Evolutionary conservation across 2,113 vertebrate genomes (phyloP).

Genomic region (Athene cunicularia): DNA sequence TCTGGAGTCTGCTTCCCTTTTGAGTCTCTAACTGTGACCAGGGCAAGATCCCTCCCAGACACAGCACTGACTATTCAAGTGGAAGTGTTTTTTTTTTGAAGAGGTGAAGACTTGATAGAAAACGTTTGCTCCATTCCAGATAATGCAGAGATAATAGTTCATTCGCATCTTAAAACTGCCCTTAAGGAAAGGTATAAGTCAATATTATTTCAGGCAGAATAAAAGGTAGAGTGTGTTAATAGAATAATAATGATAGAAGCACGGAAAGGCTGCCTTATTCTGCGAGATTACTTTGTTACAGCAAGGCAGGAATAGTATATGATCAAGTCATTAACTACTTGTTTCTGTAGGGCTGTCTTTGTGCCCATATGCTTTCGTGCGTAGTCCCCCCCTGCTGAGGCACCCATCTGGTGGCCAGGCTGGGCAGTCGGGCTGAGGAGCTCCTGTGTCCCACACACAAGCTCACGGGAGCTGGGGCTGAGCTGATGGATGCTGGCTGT

Average conservation of each 20-base stretch:
- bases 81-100: background rate
- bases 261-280: background rate
- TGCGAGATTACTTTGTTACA: background rate
- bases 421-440: background rate
- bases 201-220: constrained; percentile 3
- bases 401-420: background rate
- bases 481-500: background rate
- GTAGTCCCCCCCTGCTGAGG: background rate
- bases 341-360: background rate
- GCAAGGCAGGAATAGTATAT: background rate
- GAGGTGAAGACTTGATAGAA: background rate
- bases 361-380: fast-evolving
- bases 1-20: background rate
- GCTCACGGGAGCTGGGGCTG: background rate
- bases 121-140: background rate
- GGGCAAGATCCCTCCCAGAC: background rate
- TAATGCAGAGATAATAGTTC: background rate
- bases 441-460: background rate
- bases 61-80: background rate
- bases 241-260: background rate
- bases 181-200: constrained; percentile 10
- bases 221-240: background rate
- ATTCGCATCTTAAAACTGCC: background rate
- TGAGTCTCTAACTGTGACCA: background rate
- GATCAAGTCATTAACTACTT: too few relatives aligned